A percentile compares a stretch with the other conserved stretches of the same genome.
Conservation (phyloP, 2,888 invertebrate genomes). For the Andrena chrysosceles region DNA sequence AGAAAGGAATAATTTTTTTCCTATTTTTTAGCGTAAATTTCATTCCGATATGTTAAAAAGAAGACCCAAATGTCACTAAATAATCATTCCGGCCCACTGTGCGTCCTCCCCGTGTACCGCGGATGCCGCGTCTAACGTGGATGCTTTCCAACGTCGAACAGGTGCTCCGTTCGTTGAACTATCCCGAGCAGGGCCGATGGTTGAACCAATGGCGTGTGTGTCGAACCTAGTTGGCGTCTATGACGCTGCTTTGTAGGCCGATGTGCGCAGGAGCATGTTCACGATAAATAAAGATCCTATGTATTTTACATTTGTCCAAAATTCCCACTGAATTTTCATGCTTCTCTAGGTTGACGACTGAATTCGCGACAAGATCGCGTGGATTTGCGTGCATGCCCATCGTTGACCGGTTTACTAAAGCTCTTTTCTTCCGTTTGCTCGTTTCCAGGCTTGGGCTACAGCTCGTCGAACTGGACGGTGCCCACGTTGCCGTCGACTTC, state of each 20-base stretch:
- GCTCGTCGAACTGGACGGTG: slow-evolving; percentile 80
- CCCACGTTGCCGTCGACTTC: slow-evolving; percentile 77
- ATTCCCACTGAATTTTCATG: background rate
- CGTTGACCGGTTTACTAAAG: slow-evolving; percentile 5
- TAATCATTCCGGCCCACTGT: too few species aligned
- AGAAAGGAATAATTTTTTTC: too few species aligned
- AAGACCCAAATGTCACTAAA: too few species aligned
- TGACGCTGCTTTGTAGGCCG: too few species aligned
- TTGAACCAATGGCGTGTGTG: too few species aligned
- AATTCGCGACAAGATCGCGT: background rate
- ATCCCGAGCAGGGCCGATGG: background rate
- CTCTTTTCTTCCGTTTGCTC: slow-evolving; percentile 43
- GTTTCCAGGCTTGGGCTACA: slow-evolving; percentile 74
- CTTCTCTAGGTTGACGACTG: background rate
- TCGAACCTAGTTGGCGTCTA: too few species aligned
- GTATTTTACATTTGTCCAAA: slow-evolving; percentile 14
- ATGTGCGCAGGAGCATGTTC: background rate
- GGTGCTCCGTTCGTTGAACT: background rate
- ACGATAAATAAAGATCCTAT: slow-evolving; percentile 51
- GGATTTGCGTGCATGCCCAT: background rate
- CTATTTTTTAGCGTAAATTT: too few species aligned
- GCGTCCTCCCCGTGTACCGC: background rate
- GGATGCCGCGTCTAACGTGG: background rate
- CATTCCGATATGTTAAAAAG: too few species aligned
- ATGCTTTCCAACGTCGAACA: background rate